Evolutionary conservation across 2,113 vertebrate species (phyloP).

Genomic region (Poicephalus gulielmi): DNA sequence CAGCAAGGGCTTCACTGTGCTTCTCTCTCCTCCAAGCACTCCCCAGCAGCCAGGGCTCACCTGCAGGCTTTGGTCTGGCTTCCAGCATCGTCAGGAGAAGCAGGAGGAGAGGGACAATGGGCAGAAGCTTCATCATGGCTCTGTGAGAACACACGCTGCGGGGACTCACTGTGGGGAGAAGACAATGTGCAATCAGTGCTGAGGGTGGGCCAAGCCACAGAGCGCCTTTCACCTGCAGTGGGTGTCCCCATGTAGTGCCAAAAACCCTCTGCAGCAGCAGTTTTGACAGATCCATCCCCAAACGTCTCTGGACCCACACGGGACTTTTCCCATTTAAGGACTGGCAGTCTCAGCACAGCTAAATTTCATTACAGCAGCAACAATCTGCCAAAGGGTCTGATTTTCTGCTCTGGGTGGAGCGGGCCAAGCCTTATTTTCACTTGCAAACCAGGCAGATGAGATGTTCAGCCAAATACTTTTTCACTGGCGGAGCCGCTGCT

Average conservation of each 20-base stretch:
- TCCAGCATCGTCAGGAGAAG: slow-evolving; percentile 64
- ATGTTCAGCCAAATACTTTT: slow-evolving; percentile 58
- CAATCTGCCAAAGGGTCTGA: slow-evolving; percentile 11
- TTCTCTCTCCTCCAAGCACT: background rate
- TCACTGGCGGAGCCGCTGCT: background rate
- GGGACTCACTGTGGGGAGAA: background rate
- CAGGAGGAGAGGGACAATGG: slow-evolving; percentile 62
- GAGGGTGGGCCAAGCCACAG: background rate
- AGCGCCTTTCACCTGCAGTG: background rate
- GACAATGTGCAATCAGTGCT: background rate
- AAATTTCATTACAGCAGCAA: slow-evolving; percentile 19
- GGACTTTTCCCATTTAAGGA: background rate
- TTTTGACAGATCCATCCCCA: background rate
- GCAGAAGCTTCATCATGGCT: slow-evolving; percentile 68
- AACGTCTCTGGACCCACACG: background rate
- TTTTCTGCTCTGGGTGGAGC: slow-evolving; percentile 58
- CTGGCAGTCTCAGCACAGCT: background rate
- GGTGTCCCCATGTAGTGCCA: background rate
- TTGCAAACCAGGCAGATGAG: slow-evolving; percentile 68
- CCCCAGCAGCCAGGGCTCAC: slow-evolving; percentile 32
- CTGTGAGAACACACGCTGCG: background rate
- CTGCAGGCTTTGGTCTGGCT: slow-evolving; percentile 69
- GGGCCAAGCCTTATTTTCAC: slow-evolving; percentile 66
- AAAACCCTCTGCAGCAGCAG: background rate
- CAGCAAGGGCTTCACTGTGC: background rate